These are phyloP conservation scores for Nebria brevicollis DNA, from an alignment of 2,888 invertebrate genomes.

Conservation along the genomic window DNA sequence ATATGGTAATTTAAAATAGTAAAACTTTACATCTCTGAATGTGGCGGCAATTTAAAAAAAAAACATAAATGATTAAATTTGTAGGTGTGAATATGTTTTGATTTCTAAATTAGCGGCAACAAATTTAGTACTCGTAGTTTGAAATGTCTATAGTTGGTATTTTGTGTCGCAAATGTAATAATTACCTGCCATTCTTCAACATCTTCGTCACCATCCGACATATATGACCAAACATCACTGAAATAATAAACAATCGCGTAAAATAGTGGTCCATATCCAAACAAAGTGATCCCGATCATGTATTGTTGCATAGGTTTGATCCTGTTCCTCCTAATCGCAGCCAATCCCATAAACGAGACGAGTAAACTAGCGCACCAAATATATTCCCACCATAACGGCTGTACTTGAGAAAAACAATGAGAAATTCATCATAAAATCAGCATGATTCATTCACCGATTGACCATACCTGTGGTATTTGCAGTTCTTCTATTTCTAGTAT, in stretches of 20 bases:
- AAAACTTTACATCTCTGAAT: too few species aligned
- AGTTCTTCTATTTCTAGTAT: conserved; percentile 93
- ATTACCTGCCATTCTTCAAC: conserved; percentile 85
- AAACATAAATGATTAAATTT: too few species aligned
- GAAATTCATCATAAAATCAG: conserved; percentile 19
- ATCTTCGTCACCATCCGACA: conserved; percentile 75
- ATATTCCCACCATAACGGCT: conserved; percentile 94
- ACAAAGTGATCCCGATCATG: conserved; percentile 79
- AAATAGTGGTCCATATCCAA: conserved; percentile 83
- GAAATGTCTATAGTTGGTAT: too few species aligned
- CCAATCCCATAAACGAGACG: conserved; percentile 84
- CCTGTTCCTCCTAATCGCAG: conserved; percentile 87
- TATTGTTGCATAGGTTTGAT: conserved; percentile 80
- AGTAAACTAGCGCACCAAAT: conserved; percentile 88
- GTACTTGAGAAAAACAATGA: conserved; percentile 52
- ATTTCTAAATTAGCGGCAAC: too few species aligned
- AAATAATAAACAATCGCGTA: conserved; percentile 87
- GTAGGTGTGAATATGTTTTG: too few species aligned
- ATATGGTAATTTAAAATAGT: too few species aligned
- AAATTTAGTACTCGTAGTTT: too few species aligned
- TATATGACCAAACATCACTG: conserved; percentile 83
- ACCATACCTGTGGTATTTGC: conserved; percentile 79
- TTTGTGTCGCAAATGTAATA: not conserved
- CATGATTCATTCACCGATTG: conserved; percentile 9
- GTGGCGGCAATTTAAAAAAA: too few species aligned